A percentile compares a stretch with the other conserved stretches of the same genome.
phyloP scores from a whole-genome alignment of 1,140 invertebrate genomes.

The Colletes latitarsis region DNA sequence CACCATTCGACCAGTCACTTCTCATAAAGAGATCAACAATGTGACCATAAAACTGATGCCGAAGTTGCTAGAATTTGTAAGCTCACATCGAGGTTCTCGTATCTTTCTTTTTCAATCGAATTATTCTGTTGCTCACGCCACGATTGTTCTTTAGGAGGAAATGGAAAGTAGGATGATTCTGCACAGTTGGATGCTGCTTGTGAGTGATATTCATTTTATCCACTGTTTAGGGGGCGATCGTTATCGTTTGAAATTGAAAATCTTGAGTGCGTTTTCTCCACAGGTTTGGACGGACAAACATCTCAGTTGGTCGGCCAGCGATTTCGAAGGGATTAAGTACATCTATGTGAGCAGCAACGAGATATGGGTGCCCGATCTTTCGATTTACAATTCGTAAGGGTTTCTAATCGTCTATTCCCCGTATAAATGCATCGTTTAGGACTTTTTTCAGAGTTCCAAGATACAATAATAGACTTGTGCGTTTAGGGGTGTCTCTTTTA shows the following conservation, averaged over 20 bases:
- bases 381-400: constrained; percentile 80
- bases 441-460: no score
- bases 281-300: constrained; percentile 80
- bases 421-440: no score
- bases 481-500: no score
- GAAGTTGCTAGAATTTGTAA: constrained; percentile 82
- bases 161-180: constrained; percentile 60
- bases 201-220: constrained; percentile 56
- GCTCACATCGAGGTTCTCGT: constrained; percentile 38
- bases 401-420: neutral
- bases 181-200: constrained; percentile 70
- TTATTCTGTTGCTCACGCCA: neutral
- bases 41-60: constrained; percentile 79
- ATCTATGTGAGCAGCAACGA: constrained; percentile 74
- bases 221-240: neutral
- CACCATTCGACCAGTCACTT: constrained; percentile 74
- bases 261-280: constrained; percentile 44
- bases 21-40: constrained; percentile 73
- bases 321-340: constrained; percentile 74
- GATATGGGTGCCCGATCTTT: constrained; percentile 81
- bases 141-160: constrained; percentile 59
- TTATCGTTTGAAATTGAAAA: neutral
- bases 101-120: neutral
- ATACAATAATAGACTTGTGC: no score
- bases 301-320: constrained; percentile 78